Evolutionary conservation across 2,113 vertebrate genomes (phyloP), one percentile per base, ranked within the genome.

Genomic region (Laterallus jamaicensis): DNA sequence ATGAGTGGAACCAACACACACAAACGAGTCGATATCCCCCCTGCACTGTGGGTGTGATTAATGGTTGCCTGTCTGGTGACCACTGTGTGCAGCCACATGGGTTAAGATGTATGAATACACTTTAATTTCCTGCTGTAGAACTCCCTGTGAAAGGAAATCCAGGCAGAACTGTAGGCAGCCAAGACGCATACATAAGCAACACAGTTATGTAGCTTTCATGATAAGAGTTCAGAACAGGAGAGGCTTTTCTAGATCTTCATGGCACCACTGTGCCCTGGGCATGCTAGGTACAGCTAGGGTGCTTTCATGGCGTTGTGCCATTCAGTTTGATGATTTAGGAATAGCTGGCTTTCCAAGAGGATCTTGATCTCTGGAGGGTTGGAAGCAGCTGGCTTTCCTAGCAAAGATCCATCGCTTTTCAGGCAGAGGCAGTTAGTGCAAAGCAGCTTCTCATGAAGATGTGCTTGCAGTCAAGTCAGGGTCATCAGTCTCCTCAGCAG

Each of bases 241-340:
- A 42, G 77, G 0, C 28, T n/a, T 39, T 10, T 9, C 0, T 3
- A 42, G 42, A 24, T 73, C 31, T 55, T 12, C 6, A 2, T 44
- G 81, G 54, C 56, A 42, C 12, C 2, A 0, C 37, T 0, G 0
- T 39, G 63, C 78, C 69, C 67, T 67, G 56, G 40, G 52, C 56
- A 10, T 6, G 15, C 5, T 0, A 7, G 4, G 19, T 32, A 4
- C 22, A 37, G 39, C 39, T 17, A 9, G 22, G 69, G 3, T 42
- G 55, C 29, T 80, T 26, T 26, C 4, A 5, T 2, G 4, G 63
- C 29, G 40, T 26, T 66, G 37, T 31, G 44, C 59, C 79, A 13
- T 42, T 40, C 15, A 6, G 11, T 64, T 63, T 54, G 21, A 78
- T 69, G 69, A 10, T 47, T 74, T 17, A 0, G 42, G 85, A 56